Percentiles rank a stretch among this genome's conserved stretches.
Conservation (phyloP, 2,797 vertebrate species). For the Pterois miles region DNA sequence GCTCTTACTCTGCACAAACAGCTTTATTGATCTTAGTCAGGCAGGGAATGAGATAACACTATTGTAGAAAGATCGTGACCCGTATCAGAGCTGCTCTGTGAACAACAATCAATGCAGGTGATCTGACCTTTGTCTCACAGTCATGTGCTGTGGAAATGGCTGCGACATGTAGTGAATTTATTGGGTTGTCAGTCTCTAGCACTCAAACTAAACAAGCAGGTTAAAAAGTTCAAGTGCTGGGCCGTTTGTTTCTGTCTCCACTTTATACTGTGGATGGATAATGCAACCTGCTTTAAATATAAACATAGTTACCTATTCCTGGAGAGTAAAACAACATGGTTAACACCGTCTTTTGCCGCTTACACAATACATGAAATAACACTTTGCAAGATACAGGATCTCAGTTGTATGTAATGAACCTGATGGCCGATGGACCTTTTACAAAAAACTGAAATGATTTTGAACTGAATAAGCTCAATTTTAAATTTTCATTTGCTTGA, state of each 20-base stretch:
- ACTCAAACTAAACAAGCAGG: background rate
- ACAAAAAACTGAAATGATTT: background rate
- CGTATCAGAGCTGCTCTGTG: background rate
- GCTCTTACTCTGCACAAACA: background rate
- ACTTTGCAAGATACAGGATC: background rate
- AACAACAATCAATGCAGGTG: background rate
- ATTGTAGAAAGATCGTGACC: conserved; percentile 6
- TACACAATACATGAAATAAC: background rate
- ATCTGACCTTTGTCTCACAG: background rate
- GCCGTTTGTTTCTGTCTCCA: background rate
- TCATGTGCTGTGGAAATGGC: background rate
- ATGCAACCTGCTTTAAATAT: background rate
- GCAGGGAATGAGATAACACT: background rate
- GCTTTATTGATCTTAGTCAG: background rate
- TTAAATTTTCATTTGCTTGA: background rate
- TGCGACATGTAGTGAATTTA: background rate
- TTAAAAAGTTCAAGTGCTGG: background rate
- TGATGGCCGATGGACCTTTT: background rate
- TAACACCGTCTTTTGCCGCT: background rate
- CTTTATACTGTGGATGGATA: background rate
- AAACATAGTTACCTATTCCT: background rate
- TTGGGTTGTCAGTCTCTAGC: background rate
- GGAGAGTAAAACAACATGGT: background rate
- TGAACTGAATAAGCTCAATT: background rate
- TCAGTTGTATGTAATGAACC: background rate